phyloP scores from a whole-genome alignment of 2,113 vertebrate species.

The Orycteropus afer region DNA sequence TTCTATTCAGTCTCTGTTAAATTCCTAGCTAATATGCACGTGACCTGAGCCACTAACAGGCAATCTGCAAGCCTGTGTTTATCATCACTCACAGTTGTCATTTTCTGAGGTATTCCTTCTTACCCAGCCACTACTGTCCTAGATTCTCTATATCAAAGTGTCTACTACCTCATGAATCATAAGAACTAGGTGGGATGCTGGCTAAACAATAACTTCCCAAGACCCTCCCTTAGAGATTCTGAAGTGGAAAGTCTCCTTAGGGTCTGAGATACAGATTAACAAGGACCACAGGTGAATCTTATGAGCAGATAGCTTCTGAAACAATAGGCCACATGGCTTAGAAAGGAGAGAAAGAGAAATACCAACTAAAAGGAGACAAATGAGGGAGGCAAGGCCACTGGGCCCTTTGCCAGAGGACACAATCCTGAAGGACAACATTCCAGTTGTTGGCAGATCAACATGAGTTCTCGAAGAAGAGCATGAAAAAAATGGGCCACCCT shows the following conservation, averaged over 20 bases:
- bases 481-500: background rate
- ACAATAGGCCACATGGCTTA: background rate
- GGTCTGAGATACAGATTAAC: background rate
- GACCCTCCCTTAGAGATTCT: background rate
- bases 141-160: background rate
- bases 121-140: background rate
- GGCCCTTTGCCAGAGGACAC: background rate
- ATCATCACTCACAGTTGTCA: background rate
- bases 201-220: background rate
- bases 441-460: background rate
- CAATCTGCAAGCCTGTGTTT: background rate
- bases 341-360: background rate
- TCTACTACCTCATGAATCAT: background rate
- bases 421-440: background rate
- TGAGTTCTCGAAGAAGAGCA: background rate
- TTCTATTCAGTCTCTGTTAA: background rate
- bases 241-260: background rate
- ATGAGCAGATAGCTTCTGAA: background rate
- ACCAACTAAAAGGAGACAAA: background rate
- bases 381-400: background rate
- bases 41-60: background rate
- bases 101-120: background rate
- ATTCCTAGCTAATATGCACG: fast-evolving
- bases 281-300: background rate
- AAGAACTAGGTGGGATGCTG: background rate